Conservation (phyloP, 2,888 invertebrate genomes). For the Stratiomys singularior region DNA sequence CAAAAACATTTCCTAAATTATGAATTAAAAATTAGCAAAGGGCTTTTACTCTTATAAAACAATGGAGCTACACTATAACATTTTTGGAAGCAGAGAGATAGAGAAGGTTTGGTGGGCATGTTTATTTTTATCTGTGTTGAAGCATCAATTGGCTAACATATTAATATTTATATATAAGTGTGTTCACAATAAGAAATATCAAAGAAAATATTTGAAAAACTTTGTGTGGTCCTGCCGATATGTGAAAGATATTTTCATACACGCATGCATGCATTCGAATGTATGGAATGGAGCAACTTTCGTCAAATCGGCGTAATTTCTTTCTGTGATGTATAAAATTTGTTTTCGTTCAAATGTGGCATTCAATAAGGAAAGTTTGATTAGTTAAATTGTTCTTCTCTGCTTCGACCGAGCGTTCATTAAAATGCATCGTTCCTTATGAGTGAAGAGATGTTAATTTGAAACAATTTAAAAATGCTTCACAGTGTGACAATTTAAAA, state of each 20-base stretch:
- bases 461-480: constrained; percentile 5
- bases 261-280: background rate
- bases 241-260: background rate
- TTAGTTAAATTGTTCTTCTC: background rate
- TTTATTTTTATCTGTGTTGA: background rate
- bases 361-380: background rate
- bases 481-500: background rate
- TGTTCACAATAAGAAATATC: no score
- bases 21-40: constrained; percentile 27
- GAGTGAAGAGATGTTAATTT: constrained; percentile 7
- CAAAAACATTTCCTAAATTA: constrained; percentile 35
- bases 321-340: background rate
- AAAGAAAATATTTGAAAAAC: no score
- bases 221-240: no score
- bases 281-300: background rate
- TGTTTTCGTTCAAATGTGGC: background rate
- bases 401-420: background rate
- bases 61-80: background rate
- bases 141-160: no score
- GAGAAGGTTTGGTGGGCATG: background rate
- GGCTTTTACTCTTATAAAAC: constrained; percentile 21
- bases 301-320: background rate
- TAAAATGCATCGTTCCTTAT: constrained; percentile 14
- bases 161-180: no score
- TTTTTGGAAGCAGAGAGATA: background rate